These are phyloP conservation scores for Acanthurus leucopareius DNA, from an alignment of 2,797 vertebrate genomes.

Conservation along the genomic window DNA sequence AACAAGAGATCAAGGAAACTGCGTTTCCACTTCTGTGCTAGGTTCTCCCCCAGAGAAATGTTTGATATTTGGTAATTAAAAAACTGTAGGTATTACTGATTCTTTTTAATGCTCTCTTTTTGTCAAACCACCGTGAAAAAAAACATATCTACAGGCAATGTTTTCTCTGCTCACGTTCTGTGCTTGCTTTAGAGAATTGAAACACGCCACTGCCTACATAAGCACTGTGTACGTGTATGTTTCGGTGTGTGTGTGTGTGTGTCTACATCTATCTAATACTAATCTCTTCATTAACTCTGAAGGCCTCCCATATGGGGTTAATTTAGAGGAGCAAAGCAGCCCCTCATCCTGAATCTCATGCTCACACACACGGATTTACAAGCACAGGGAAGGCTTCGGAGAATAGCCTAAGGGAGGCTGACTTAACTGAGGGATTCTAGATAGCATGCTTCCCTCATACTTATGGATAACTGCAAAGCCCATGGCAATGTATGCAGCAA, in stretches of 20 bases:
- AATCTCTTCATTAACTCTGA: constrained; percentile 80
- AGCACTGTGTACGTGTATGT: constrained; percentile 27
- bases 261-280: constrained; percentile 70
- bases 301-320: constrained; percentile 77
- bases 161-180: constrained; percentile 44
- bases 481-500: constrained; percentile 65
- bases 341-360: constrained; percentile 70
- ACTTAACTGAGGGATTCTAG: constrained; percentile 73
- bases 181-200: constrained; percentile 57
- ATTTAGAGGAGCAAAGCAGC: constrained; percentile 75
- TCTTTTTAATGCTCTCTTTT: constrained; percentile 65
- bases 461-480: constrained; percentile 76
- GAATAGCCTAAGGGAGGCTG: constrained; percentile 74
- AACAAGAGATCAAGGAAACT: constrained; percentile 70
- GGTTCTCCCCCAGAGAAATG: constrained; percentile 51
- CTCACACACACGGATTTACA: constrained; percentile 71
- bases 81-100: constrained; percentile 56
- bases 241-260: constrained; percentile 27
- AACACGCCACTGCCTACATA: constrained; percentile 35
- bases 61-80: constrained; percentile 67
- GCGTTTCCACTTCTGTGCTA: constrained; percentile 35
- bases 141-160: constrained; percentile 57
- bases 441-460: constrained; percentile 77
- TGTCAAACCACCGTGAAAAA: constrained; percentile 61
- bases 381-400: constrained; percentile 61